Evolutionary conservation across 2,888 invertebrate species (phyloP).

Genomic region (Agrypnus murinus): DNA sequence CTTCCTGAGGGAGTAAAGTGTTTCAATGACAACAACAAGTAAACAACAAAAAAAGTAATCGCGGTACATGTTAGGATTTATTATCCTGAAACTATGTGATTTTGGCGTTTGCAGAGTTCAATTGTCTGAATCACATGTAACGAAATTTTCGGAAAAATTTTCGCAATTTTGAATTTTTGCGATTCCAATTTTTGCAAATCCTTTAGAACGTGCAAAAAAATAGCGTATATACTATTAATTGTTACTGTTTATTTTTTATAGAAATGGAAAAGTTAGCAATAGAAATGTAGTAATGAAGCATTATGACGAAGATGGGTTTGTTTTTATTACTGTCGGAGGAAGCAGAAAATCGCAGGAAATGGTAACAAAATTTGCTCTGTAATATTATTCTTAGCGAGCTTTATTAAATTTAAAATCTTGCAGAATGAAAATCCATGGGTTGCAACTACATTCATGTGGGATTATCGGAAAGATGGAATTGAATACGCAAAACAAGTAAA

Average conservation of each 20-base stretch:
- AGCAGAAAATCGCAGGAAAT: constrained; percentile 71
- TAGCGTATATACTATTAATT: background rate
- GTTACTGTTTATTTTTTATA: constrained; percentile 57
- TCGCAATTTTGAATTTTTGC: too few species aligned
- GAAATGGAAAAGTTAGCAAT: constrained; percentile 67
- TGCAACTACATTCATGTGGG: constrained; percentile 71
- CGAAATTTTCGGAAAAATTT: too few species aligned
- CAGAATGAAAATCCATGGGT: constrained; percentile 70
- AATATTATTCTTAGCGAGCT: constrained; percentile 48
- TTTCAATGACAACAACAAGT: too few species aligned
- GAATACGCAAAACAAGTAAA: constrained; percentile 61
- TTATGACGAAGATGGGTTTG: constrained; percentile 70
- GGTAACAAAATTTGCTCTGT: constrained; percentile 62
- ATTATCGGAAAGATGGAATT: constrained; percentile 60
- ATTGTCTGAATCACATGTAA: too few species aligned
- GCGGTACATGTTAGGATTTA: too few species aligned
- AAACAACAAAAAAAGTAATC: too few species aligned
- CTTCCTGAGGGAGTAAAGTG: too few species aligned
- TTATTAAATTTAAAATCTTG: constrained; percentile 2
- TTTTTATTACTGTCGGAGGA: constrained; percentile 71
- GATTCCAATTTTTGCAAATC: too few species aligned
- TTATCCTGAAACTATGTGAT: too few species aligned
- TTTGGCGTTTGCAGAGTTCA: too few species aligned
- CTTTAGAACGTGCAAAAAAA: too few species aligned
- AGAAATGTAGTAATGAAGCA: constrained; percentile 66